These are phyloP conservation scores for Labia minor DNA, from an alignment of 2,888 invertebrate genomes.

Conservation along the genomic window DNA sequence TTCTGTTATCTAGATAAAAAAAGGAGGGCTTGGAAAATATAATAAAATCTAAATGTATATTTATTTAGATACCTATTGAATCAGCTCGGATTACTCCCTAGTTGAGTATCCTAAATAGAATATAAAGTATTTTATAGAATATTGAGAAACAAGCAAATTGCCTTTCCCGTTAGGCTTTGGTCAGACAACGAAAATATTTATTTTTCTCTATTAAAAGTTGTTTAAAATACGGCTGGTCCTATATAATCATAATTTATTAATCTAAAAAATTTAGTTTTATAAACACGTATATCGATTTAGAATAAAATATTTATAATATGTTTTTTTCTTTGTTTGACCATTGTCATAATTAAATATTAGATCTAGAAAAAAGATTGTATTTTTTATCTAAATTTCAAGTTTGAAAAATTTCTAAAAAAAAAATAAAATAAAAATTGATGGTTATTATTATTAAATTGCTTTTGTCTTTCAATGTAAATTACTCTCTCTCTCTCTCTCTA, in stretches of 20 bases:
- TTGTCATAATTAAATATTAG: neutral
- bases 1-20: no score
- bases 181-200: slow-evolving; percentile 1
- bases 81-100: neutral
- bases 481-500: no score
- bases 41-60: neutral
- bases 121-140: slow-evolving; percentile 1
- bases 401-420: no score
- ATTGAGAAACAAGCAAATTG: neutral
- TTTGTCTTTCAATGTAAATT: no score
- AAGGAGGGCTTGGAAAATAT: neutral
- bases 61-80: neutral
- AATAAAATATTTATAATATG: neutral
- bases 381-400: neutral
- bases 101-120: neutral
- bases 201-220: neutral
- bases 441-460: no score
- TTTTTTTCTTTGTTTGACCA: neutral
- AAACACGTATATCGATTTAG: neutral
- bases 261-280: neutral
- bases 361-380: no score
- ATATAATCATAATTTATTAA: neutral
- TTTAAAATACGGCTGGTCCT: slow-evolving; percentile 4
- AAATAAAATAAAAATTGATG: no score
- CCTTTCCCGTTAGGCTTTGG: neutral